Evolutionary conservation across 2,113 vertebrate genomes (phyloP).

Genomic region (Python bivittatus): DNA sequence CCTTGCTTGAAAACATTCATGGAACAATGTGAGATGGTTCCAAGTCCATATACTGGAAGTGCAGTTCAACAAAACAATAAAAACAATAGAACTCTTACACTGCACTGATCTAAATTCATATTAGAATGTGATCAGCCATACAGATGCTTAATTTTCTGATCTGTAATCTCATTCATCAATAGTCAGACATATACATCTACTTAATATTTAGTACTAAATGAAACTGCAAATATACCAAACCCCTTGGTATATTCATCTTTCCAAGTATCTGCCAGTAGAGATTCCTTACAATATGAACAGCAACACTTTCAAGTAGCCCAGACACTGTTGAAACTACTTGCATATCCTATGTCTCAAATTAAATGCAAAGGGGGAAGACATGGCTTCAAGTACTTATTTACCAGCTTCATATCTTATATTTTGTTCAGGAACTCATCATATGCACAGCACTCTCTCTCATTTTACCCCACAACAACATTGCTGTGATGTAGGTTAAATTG

Average conservation of each 20-base stretch:
- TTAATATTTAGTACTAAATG: slow-evolving; percentile 48
- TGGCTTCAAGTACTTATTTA: neutral
- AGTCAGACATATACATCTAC: slow-evolving; percentile 28
- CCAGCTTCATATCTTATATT: neutral
- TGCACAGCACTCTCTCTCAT: neutral
- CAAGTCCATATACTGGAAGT: too few relatives aligned
- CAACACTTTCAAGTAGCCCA: neutral
- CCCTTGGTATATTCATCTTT: neutral
- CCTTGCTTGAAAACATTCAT: too few relatives aligned
- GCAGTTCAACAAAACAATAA: neutral
- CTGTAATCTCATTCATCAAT: neutral
- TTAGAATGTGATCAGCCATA: neutral
- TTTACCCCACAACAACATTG: neutral
- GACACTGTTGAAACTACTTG: neutral
- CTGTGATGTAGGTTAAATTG: neutral
- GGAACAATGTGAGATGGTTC: too few relatives aligned
- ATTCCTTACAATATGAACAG: neutral
- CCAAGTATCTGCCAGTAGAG: neutral
- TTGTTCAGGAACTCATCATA: neutral
- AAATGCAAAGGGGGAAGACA: neutral
- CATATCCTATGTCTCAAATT: neutral
- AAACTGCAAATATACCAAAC: slow-evolving; percentile 19
- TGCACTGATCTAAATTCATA: too few relatives aligned
- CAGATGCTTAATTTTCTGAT: neutral
- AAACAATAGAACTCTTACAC: neutral